Conservation (phyloP, 2,797 vertebrate species). For the Gymnodraco acuticeps region DNA sequence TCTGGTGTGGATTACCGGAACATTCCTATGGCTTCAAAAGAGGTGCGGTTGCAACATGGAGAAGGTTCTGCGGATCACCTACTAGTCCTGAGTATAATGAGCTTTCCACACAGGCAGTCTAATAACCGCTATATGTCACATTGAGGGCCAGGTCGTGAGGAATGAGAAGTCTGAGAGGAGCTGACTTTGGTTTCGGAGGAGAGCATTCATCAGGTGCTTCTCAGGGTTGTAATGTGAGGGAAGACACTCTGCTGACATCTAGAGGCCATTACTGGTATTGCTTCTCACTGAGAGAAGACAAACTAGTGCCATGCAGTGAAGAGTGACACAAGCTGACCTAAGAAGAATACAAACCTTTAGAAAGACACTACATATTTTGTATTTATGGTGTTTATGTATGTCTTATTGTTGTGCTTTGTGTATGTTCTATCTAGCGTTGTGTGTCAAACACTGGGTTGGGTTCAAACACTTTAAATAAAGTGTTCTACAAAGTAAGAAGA, state of each 20-base stretch:
- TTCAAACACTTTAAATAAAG: no score
- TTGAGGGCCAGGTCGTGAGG: slow-evolving; percentile 34
- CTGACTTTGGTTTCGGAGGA: slow-evolving; percentile 28
- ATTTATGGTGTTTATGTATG: no score
- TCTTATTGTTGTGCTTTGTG: no score
- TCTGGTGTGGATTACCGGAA: slow-evolving; percentile 24
- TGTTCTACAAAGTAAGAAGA: no score
- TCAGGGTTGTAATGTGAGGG: slow-evolving; percentile 29
- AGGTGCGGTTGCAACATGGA: slow-evolving; percentile 35
- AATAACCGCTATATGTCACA: slow-evolving; percentile 26
- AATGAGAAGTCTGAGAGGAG: slow-evolving; percentile 39
- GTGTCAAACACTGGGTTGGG: no score
- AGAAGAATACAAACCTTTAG: no score
- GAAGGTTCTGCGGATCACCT: slow-evolving; percentile 39
- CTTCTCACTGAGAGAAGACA: neutral
- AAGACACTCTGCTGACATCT: slow-evolving; percentile 75
- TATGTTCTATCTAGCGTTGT: no score
- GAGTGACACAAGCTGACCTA: no score
- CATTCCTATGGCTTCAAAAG: slow-evolving; percentile 25
- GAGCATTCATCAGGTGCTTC: slow-evolving; percentile 46
- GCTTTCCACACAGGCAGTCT: slow-evolving; percentile 12
- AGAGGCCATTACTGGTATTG: slow-evolving; percentile 54
- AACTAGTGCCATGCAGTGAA: no score
- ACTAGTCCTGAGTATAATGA: slow-evolving; percentile 39
- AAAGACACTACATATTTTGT: no score